Evolutionary conservation across 30 jellyfish, hydroid and myxozoan genomes (phyloP).

Genomic region (Clytia hemisphaerica): DNA sequence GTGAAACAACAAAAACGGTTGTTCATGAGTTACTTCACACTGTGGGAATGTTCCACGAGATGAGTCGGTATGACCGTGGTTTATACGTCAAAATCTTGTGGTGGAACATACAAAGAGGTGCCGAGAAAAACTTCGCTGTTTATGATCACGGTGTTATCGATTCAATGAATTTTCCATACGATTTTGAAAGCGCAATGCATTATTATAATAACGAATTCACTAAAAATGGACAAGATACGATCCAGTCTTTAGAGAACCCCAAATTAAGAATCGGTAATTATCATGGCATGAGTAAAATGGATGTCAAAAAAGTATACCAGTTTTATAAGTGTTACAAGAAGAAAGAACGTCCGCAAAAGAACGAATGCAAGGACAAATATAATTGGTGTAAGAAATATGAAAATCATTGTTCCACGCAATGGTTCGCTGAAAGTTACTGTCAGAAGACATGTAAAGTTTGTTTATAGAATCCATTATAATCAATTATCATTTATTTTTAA

Average conservation of each 20-base stretch:
- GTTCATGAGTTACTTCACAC: slow-evolving; percentile 27
- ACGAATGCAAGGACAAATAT: not conserved
- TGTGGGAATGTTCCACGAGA: slow-evolving; percentile 30
- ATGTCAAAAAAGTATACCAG: slow-evolving; percentile 1
- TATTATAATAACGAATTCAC: slow-evolving; percentile 24
- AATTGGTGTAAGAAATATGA: slow-evolving; percentile 1
- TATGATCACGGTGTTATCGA: slow-evolving; percentile 20
- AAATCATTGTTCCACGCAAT: slow-evolving; percentile 6
- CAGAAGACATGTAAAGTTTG: slow-evolving; percentile 7
- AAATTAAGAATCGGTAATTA: not conserved
- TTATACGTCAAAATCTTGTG: slow-evolving; percentile 14
- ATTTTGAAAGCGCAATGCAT: slow-evolving; percentile 14
- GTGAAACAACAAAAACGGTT: slow-evolving; percentile 4
- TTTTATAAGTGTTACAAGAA: slow-evolving; percentile 16
- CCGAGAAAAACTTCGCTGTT: slow-evolving; percentile 21
- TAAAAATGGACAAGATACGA: slow-evolving; percentile 18
- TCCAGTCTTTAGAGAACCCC: slow-evolving; percentile 29
- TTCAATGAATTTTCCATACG: slow-evolving; percentile 9
- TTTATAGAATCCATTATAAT: too few species aligned
- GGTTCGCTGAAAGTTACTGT: slow-evolving; percentile 16
- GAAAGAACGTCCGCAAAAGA: not conserved
- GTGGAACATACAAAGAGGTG: slow-evolving; percentile 30
- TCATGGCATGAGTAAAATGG: slow-evolving; percentile 19
- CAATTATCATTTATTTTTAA: too few species aligned
- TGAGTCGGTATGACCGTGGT: slow-evolving; percentile 17